These are phyloP conservation scores for Gadopsis marmoratus DNA, from an alignment of 2,797 vertebrate genomes.

Conservation along the genomic window DNA sequence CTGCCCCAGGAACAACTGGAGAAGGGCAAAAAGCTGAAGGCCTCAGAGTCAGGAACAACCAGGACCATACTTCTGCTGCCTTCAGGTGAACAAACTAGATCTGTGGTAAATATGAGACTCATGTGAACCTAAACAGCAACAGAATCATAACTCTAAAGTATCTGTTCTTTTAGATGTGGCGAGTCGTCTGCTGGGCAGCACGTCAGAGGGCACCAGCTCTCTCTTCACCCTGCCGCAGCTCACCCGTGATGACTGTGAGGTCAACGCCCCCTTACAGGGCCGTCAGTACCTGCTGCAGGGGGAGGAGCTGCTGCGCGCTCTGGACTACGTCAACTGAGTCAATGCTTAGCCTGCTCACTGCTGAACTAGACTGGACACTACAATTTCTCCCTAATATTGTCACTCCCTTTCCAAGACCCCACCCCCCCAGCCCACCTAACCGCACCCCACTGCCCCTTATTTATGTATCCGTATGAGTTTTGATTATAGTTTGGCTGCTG, in stretches of 20 bases:
- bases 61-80: slow-evolving; percentile 93
- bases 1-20: slow-evolving; percentile 85
- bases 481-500: slow-evolving; percentile 71
- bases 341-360: slow-evolving; percentile 79
- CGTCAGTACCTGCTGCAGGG: slow-evolving; percentile 97
- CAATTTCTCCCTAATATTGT: slow-evolving; percentile 86
- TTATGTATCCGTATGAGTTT: slow-evolving; percentile 78
- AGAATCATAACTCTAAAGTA: background rate
- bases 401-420: slow-evolving; percentile 90
- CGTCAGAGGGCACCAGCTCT: slow-evolving; percentile 87
- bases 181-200: slow-evolving; percentile 91
- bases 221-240: slow-evolving; percentile 92
- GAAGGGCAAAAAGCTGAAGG: slow-evolving; percentile 92
- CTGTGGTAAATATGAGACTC: background rate
- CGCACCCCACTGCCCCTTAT: slow-evolving; percentile 78
- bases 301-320: slow-evolving; percentile 95
- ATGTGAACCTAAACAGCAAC: background rate
- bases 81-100: slow-evolving; percentile 84
- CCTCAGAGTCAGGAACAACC: slow-evolving; percentile 82
- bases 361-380: slow-evolving; percentile 93
- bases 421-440: slow-evolving; percentile 12
- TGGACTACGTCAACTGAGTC: slow-evolving; percentile 98
- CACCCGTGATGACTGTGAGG: slow-evolving; percentile 97
- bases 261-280: slow-evolving; percentile 96
- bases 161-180: slow-evolving; percentile 87